Evolutionary conservation across 2,888 invertebrate genomes (phyloP).

Genomic region (Carterocephalus palaemon): DNA sequence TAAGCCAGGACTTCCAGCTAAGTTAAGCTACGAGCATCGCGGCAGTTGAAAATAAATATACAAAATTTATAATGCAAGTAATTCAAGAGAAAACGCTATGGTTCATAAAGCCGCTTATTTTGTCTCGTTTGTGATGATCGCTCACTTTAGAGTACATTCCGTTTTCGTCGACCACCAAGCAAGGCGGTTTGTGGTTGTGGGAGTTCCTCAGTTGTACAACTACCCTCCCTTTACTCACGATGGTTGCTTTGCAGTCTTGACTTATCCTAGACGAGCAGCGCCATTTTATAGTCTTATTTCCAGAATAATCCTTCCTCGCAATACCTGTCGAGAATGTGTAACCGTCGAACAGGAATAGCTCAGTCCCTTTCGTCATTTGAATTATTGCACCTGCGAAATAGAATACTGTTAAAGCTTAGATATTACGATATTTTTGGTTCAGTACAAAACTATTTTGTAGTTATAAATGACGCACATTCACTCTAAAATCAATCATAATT

Average conservation of each 20-base stretch:
- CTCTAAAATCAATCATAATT: no score
- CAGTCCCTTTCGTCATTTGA: slow-evolving; percentile 22
- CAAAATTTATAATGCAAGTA: no score
- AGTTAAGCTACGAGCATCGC: no score
- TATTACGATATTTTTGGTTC: no score
- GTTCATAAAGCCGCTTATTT: no score
- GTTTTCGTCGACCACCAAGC: slow-evolving; percentile 8
- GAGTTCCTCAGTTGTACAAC: slow-evolving; percentile 21
- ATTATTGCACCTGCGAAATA: slow-evolving; percentile 25
- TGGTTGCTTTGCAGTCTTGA: slow-evolving; percentile 28
- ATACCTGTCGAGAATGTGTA: slow-evolving; percentile 29
- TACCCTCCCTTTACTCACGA: slow-evolving; percentile 24
- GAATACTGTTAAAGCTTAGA: neutral
- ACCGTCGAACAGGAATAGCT: slow-evolving; percentile 23
- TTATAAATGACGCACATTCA: no score
- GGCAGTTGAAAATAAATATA: no score
- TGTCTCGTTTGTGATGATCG: no score
- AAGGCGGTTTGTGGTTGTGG: slow-evolving; percentile 34
- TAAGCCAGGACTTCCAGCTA: no score
- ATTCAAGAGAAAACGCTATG: no score
- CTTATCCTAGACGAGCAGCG: slow-evolving; percentile 29
- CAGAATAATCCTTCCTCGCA: slow-evolving; percentile 9
- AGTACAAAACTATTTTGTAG: no score
- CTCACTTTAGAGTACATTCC: slow-evolving; percentile 15
- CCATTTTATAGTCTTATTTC: slow-evolving; percentile 19